Evolutionary conservation across 1,140 invertebrate species (phyloP).

Genomic region (Drosophila obscura): DNA sequence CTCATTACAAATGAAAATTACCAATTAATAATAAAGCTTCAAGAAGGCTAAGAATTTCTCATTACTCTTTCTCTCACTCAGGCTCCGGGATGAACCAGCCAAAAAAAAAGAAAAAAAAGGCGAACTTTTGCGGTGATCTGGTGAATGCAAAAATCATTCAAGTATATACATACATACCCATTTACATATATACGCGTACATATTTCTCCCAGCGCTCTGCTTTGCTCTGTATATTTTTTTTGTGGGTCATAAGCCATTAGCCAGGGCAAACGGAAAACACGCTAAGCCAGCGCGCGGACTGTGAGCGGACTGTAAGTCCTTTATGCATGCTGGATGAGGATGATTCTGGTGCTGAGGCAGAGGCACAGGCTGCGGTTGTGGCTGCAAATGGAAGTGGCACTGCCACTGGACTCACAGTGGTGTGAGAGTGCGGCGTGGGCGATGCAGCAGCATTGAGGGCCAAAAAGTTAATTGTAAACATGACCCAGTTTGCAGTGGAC

Average conservation of each 20-base stretch:
- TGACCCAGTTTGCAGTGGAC: slow-evolving; percentile 62
- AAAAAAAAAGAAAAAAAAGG: slow-evolving; percentile 4
- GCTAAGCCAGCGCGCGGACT: slow-evolving; percentile 41
- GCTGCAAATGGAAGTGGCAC: slow-evolving; percentile 30
- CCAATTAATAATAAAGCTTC: slow-evolving; percentile 72
- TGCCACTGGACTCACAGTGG: too few species aligned
- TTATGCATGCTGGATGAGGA: slow-evolving; percentile 75
- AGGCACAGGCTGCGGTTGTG: slow-evolving; percentile 36
- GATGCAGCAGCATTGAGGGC: slow-evolving; percentile 30
- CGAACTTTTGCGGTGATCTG: slow-evolving; percentile 43
- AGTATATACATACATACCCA: slow-evolving; percentile 38
- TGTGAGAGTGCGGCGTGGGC: not conserved
- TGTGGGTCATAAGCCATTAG: slow-evolving; percentile 61
- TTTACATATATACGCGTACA: slow-evolving; percentile 16
- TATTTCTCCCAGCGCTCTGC: slow-evolving; percentile 1
- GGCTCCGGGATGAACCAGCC: not conserved
- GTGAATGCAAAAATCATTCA: slow-evolving; percentile 58
- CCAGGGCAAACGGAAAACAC: slow-evolving; percentile 40
- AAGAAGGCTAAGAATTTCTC: slow-evolving; percentile 40
- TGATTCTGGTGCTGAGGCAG: slow-evolving; percentile 33
- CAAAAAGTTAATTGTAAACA: slow-evolving; percentile 81
- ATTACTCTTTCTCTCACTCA: not conserved
- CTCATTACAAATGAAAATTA: slow-evolving; percentile 81
- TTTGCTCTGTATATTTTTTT: not conserved
- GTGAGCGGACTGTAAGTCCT: slow-evolving; percentile 39